Base-by-base conservation (phyloP, 2,888 invertebrate species). In the Sturmia bella region DNA sequence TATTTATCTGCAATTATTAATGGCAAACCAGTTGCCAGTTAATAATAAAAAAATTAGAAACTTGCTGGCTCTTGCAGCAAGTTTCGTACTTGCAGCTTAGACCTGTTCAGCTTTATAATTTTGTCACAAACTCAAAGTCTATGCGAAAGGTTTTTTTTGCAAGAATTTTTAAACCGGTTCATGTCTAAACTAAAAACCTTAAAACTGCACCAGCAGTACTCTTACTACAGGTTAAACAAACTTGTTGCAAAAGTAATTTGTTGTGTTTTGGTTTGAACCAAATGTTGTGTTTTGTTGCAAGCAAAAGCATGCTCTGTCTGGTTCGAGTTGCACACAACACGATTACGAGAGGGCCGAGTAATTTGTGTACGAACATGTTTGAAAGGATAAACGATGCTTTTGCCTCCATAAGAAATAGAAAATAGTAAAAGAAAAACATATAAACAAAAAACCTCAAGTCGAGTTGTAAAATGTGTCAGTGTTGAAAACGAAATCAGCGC, bases 271-370 rank as follows among this genome's bases (percentile, higher is more conserved):
- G 68, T 68, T 66, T 24, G n/a, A 54, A 11, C 5, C 56, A 52
- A 50, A 79, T 45, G 79, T 79, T 74, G 63, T 72, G 72, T 79
- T 79, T 73, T 76, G 52, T 45, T 37, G 45, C 11, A 68, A 52
- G 50, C 11, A 37, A 39, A 68, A 56, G 48, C 56, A 45, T 37
- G 57, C 39, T 32, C 9, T 3, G 32, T 32, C 9, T 32, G 5
- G 32, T 32, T 72, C 13, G 13, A 0, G 15, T 52, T 12, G 57
- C 17, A 4, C 2, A 13, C 21, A 32, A 43, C 61, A 45, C 43
- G 52, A 50, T 17, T 15, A 17, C 43, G 73, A 52, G 17, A 21
- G 54, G 3, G n/a, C n/a, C 24, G 64, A 15, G 52, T 32, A 5
- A 9, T 12, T 41, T 15, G 4, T 3, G 9, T 6, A 7, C 32